Evolutionary conservation across 2,113 vertebrate species (phyloP), one percentile per base, ranked within the genome.

Genomic region (Cavia aperea): DNA sequence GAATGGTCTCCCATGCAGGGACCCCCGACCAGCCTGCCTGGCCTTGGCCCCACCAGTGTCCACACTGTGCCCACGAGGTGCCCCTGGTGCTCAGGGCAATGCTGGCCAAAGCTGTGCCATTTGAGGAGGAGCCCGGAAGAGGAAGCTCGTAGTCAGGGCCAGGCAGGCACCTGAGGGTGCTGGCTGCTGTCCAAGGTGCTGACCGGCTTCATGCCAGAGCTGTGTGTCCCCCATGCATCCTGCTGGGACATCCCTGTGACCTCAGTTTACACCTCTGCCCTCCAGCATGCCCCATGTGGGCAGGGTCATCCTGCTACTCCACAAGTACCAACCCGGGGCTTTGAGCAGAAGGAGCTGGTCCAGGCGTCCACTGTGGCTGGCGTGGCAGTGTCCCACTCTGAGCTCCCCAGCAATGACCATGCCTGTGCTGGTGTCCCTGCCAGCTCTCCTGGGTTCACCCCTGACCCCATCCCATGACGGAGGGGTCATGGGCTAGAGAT

Each of bases 101-200:
- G 5, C n/a, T 15, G 63, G 72, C 90, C 58, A 43, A 90, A 63
- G 63, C 72, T n/a, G 58, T 81, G 95, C 91, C 93, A 62, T 93
- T 89, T 95, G 93, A 92, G 70, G 77, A 95, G 77, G 29, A 60
- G 82, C 87, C 82, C 62, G n/a, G 58, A 36, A 78, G 26, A 36
- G 75, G 51, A 46, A 31, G 73, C 0, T 0, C 39, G 39, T 39
- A 12, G n/a, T 73, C 49, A 77, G 88, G 62, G 93, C 81, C 87
- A 66, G 84, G 70, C 2, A 7, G 85, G 63, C 81, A 49, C 46
- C 7, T 85, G 87, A 92, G 49, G 18, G 60, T 0, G 6, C 87
- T 97, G 96, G 96, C 89, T 1, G 31, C 94, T 96, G 93, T 95
- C 94, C 95, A 96, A 92, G 93, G 95, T 96, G 70, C 93, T 96